A percentile compares a stretch with the other conserved stretches of the same genome.
Conservation (phyloP, 2,797 vertebrate species). For the Parauchenoglanis ngamensis region DNA sequence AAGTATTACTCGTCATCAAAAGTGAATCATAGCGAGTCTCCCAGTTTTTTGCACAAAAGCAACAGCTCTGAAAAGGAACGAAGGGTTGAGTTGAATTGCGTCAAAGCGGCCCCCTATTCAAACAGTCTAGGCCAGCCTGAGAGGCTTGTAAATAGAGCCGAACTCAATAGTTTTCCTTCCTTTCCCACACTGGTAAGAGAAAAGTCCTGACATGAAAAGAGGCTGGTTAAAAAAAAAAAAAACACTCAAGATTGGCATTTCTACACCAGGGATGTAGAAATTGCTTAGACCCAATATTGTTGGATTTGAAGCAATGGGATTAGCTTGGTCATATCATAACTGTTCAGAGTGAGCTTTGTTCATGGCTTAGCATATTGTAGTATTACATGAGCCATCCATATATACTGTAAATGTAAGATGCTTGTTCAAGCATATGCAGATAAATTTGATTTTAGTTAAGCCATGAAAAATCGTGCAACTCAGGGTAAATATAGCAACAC, state of each 20-base stretch:
- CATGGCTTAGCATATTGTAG: constrained; percentile 13
- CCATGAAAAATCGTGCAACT: neutral
- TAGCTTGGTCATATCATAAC: constrained; percentile 42
- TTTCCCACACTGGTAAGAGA: constrained; percentile 61
- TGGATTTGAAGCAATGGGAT: constrained; percentile 9
- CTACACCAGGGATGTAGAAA: constrained; percentile 41
- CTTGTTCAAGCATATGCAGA: constrained; percentile 19
- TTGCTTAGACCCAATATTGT: constrained; percentile 46
- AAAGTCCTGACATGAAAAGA: constrained; percentile 57
- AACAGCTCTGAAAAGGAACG: constrained; percentile 41
- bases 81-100: constrained; percentile 39
- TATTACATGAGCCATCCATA: constrained; percentile 6
- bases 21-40: constrained; percentile 28
- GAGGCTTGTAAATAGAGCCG: constrained; percentile 51
- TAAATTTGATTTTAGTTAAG: constrained; percentile 2
- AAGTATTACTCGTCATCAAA: constrained; percentile 18
- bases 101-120: constrained; percentile 56
- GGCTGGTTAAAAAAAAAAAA: constrained; percentile 39
- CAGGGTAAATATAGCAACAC: constrained; percentile 35
- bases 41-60: constrained; percentile 39
- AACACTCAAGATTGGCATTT: constrained; percentile 51
- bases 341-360: constrained; percentile 15
- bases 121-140: constrained; percentile 39
- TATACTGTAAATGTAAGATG: constrained; percentile 22
- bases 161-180: constrained; percentile 56